Base-by-base conservation (phyloP, 2,888 invertebrate genomes). In the Chrysomela aeneicollis region DNA sequence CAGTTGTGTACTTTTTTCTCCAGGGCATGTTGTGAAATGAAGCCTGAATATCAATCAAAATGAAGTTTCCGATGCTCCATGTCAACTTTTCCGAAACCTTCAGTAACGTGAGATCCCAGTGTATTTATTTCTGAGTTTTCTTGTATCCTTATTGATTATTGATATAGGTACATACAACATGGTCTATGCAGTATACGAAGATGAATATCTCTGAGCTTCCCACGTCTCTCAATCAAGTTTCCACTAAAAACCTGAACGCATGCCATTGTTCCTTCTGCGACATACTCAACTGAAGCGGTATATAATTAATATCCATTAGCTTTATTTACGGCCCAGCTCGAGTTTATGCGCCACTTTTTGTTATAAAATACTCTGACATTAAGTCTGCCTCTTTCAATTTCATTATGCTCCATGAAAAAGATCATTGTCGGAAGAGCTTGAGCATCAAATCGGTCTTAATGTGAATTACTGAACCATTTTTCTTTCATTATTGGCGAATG, bases 291-390 rank as follows among this genome's bases (percentile, higher is more conserved):
- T 70, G 57, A 57, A 65, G 64, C 64, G 63, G 37, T 64, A 67
- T 68, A 67, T 68, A 70, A 70, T 68, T 71, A 70, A 68, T 70
- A 64, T 65, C 69, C 63, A 70, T 69, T 68, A 68, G 51, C 52
- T 66, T 66, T 67, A 60, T 61, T 67, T 68, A 67, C 52, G 50
- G 67, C 22, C 32, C 42, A 54, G n/a, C 55, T 50, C 22, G 30
- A 26, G 21, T 64, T 54, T 32, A 42, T 60, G 37, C 46, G 57
- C 4, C 21, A 51, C 17, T 62, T 62, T 57, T 62, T 62, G 57
- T 46, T 10, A 21, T n/a, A 46, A 46, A 61, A 19, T 61, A 42
- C 42, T 10, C 42, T 42, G 15, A 12, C 42, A 42, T 42, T 42
- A 15, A 42, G 42, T 42, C 15, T 35, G 12, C 35, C 42, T n/a